Percentiles rank a stretch among this genome's conserved stretches.
Evolutionary conservation across 2,797 vertebrate species (phyloP).

Genomic region (Garrulus glandarius): DNA sequence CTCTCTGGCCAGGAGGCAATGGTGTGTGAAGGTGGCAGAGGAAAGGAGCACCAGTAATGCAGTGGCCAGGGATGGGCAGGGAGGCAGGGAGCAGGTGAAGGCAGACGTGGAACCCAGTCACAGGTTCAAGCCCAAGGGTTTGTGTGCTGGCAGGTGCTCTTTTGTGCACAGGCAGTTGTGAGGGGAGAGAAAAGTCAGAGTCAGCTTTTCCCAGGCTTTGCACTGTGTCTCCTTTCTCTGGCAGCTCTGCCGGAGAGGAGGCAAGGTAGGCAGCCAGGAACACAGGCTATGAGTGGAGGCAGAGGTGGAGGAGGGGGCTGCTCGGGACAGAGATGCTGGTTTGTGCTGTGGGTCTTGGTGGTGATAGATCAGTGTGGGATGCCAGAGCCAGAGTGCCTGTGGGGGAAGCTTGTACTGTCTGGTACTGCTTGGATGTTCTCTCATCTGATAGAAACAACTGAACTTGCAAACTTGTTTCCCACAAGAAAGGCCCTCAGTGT

Average conservation of each 20-base stretch:
- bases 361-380: slow-evolving; percentile 47
- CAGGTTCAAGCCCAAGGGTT: not conserved
- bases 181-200: not conserved
- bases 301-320: slow-evolving; percentile 29
- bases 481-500: slow-evolving; percentile 60
- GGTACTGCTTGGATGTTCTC: slow-evolving; percentile 49
- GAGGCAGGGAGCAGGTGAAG: not conserved
- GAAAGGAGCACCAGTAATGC: not conserved
- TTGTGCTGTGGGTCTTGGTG: not conserved
- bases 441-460: slow-evolving; percentile 62
- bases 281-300: slow-evolving; percentile 32
- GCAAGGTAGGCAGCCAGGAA: slow-evolving; percentile 50
- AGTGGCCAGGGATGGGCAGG: not conserved
- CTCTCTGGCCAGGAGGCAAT: not conserved
- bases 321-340: not conserved
- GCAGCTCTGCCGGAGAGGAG: not conserved
- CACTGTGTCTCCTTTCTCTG: not conserved
- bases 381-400: slow-evolving; percentile 31
- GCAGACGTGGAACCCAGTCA: not conserved
- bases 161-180: not conserved
- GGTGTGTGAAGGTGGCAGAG: not conserved
- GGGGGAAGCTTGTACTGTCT: slow-evolving; percentile 62
- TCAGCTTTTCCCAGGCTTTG: slow-evolving; percentile 29
- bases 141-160: not conserved
- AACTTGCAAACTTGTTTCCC: slow-evolving; percentile 53